A percentile compares a stretch with the other conserved stretches of the same genome.
Evolutionary conservation across 2,113 vertebrate species (phyloP).

Genomic region (Prolemur simus): DNA sequence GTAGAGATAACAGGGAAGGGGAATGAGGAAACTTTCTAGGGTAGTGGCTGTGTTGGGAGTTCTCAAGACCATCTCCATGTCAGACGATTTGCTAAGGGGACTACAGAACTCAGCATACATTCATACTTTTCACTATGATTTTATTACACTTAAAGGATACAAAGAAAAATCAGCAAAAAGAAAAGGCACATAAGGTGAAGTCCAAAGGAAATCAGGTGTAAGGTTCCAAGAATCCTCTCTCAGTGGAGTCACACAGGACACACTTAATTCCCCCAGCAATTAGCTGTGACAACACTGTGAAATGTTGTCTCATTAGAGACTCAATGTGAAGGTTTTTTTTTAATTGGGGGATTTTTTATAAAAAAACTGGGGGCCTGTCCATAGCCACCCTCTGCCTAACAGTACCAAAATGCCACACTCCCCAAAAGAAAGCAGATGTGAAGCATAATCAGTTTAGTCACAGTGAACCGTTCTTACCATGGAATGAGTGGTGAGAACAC

Average conservation of each 20-base stretch:
- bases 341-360: not conserved
- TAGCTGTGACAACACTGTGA: not conserved
- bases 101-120: not conserved
- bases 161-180: not conserved
- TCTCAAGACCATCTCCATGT: not conserved
- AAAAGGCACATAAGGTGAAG: not conserved
- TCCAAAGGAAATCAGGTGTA: not conserved
- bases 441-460: not conserved
- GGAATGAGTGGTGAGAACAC: not conserved
- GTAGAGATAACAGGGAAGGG: not conserved
- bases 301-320: not conserved
- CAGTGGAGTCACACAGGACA: not conserved
- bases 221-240: not conserved
- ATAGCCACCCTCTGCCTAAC: not conserved
- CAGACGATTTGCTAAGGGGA: not conserved
- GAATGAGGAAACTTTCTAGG: not conserved
- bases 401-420: not conserved
- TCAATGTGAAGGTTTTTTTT: not conserved
- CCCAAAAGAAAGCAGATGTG: not conserved
- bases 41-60: not conserved
- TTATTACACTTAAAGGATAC: not conserved
- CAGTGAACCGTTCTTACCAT: not conserved
- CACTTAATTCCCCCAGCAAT: not conserved
- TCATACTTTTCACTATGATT: not conserved
- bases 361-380: too few relatives aligned